Conservation (phyloP, 2,888 invertebrate species). For the Metalampra italica region DNA sequence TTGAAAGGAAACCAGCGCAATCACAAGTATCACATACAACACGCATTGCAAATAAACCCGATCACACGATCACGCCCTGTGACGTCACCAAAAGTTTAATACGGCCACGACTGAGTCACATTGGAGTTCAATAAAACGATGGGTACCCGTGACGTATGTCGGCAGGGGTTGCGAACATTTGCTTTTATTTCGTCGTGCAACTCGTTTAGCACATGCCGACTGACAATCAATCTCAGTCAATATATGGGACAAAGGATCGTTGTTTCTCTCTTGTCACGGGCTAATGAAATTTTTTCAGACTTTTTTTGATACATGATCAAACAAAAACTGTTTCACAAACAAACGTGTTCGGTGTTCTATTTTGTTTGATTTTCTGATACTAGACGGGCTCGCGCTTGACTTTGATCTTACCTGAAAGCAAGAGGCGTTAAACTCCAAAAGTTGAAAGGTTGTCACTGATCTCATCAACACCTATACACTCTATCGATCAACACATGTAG, state of each 20-base stretch:
- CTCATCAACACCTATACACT: no score
- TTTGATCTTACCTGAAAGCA: no score
- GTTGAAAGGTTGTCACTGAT: no score
- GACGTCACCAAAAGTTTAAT: not conserved
- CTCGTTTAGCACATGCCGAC: conserved; percentile 70
- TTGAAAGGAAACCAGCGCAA: no score
- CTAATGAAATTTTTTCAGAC: conserved; percentile 60
- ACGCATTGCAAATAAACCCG: no score
- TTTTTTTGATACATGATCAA: conserved; percentile 18
- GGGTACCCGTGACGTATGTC: conserved; percentile 56
- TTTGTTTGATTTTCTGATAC: no score
- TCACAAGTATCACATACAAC: no score
- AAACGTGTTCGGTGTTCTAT: no score
- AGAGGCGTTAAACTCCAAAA: no score
- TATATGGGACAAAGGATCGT: conserved; percentile 67
- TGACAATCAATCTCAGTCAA: conserved; percentile 76
- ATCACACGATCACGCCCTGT: not conserved
- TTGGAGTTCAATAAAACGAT: conserved; percentile 55
- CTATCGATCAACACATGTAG: no score
- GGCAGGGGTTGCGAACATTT: conserved; percentile 65
- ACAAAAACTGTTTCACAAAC: not conserved
- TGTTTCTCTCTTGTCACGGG: conserved; percentile 54
- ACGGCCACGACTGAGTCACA: not conserved
- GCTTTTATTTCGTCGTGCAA: conserved; percentile 67
- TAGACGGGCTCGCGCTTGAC: no score